Conservation (phyloP, 2,113 vertebrate species). For the Vulpes ferrilata region DNA sequence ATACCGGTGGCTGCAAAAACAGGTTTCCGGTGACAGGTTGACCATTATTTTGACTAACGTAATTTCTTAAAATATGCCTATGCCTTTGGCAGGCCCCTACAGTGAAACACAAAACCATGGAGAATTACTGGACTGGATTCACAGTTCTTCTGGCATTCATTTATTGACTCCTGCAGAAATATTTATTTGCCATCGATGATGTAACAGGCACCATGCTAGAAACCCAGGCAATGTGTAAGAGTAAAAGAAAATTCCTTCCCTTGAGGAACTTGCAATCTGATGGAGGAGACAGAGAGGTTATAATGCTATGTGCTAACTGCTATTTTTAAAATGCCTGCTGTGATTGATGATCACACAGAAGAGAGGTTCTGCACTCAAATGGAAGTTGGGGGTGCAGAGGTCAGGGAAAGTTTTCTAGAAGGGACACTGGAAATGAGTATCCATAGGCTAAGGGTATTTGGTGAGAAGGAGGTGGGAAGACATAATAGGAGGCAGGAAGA, state of each 20-base stretch:
- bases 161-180: slow-evolving; percentile 18
- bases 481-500: background rate
- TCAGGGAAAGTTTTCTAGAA: background rate
- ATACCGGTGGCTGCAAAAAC: background rate
- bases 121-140: background rate
- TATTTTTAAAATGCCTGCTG: background rate
- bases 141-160: background rate
- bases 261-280: background rate
- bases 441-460: background rate
- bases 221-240: background rate
- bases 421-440: background rate
- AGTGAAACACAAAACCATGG: background rate
- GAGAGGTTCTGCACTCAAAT: background rate
- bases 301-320: background rate
- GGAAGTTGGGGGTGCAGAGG: background rate
- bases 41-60: slow-evolving; percentile 33
- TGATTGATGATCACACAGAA: background rate
- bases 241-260: background rate
- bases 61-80: slow-evolving; percentile 37
- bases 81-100: background rate
- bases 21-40: background rate
- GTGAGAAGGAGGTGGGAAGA: background rate
- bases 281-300: background rate
- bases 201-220: background rate
- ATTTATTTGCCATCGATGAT: background rate